Evolutionary conservation across 2,888 invertebrate species (phyloP).

Genomic region (Acleris literana): DNA sequence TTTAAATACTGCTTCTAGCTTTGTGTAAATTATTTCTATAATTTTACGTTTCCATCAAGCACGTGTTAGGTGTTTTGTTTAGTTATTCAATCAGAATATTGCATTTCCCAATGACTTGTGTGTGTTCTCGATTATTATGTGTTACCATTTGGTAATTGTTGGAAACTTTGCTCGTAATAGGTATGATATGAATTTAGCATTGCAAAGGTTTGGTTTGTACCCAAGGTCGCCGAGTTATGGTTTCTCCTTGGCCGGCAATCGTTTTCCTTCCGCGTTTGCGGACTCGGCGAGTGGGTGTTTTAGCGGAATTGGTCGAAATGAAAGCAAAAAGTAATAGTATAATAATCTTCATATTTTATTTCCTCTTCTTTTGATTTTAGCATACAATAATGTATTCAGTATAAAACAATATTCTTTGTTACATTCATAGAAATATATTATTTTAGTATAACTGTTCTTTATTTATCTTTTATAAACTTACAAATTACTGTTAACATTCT

Average conservation of each 20-base stretch:
- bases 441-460: slow-evolving; percentile 79
- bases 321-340: slow-evolving; percentile 75
- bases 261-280: slow-evolving; percentile 9
- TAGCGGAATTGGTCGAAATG: slow-evolving; percentile 47
- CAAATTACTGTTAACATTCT: slow-evolving; percentile 82
- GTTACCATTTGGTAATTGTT: slow-evolving; percentile 10
- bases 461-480: slow-evolving; percentile 78
- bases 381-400: slow-evolving; percentile 81
- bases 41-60: background rate
- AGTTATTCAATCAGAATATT: background rate
- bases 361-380: slow-evolving; percentile 69
- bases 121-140: background rate
- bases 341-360: slow-evolving; percentile 83
- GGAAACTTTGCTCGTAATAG: background rate
- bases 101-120: slow-evolving; percentile 2
- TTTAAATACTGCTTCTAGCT: too few species aligned
- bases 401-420: slow-evolving; percentile 84
- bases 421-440: slow-evolving; percentile 84
- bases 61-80: slow-evolving; percentile 14
- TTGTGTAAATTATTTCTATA: background rate
- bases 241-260: background rate
- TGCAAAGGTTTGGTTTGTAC: background rate
- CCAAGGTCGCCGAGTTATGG: slow-evolving; percentile 3
- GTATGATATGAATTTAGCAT: background rate
- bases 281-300: background rate